These are phyloP conservation scores for Norana najaformis DNA, from an alignment of 2,888 invertebrate species.

Conservation along the genomic window DNA sequence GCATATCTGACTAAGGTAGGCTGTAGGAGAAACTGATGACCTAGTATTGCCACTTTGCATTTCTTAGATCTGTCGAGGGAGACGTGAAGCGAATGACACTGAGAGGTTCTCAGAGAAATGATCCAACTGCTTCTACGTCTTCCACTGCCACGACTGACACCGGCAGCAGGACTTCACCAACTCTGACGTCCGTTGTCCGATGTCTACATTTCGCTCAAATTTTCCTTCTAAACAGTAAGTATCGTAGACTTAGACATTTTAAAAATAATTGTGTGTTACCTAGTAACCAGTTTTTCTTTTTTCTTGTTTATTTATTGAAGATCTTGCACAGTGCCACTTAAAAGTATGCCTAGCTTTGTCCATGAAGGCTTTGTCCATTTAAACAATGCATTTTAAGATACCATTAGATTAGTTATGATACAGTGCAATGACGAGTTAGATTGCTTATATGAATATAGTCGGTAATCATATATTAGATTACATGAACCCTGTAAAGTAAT, in stretches of 20 bases:
- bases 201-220: slow-evolving; percentile 90
- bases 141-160: neutral
- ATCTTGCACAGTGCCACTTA: neutral
- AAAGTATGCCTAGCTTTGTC: no score
- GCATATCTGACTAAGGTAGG: neutral
- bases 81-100: neutral
- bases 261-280: neutral
- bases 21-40: neutral
- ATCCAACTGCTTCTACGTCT: neutral
- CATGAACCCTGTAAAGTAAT: no score
- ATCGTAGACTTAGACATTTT: neutral
- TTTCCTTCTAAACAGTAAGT: slow-evolving; percentile 84
- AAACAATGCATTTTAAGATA: no score
- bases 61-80: neutral
- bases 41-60: neutral
- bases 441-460: no score
- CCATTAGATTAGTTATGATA: no score
- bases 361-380: no score
- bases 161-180: neutral
- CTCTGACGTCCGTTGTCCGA: slow-evolving; percentile 87
- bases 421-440: no score
- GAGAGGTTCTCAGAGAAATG: slow-evolving; percentile 15
- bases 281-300: neutral
- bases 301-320: neutral
- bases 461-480: no score